Percentiles rank a stretch among this genome's conserved stretches.
phyloP scores from a whole-genome alignment of 1,140 invertebrate species.

The Bombus superbus region DNA sequence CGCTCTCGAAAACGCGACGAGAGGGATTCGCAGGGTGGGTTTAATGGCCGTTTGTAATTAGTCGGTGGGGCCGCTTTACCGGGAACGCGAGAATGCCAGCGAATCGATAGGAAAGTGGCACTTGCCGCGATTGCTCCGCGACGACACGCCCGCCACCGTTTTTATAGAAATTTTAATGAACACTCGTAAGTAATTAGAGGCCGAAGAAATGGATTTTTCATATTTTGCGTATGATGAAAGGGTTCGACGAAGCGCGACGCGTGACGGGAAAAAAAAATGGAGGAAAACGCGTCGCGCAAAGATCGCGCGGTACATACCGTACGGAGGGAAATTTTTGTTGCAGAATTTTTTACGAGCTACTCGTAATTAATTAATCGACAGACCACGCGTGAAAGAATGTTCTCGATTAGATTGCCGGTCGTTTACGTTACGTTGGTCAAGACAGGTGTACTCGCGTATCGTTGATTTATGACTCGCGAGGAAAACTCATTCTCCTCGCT shows the following conservation, averaged over 20 bases:
- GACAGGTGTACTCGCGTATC: too few species aligned
- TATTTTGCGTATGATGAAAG: too few species aligned
- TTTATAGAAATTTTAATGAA: constrained; percentile 25
- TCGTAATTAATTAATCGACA: constrained; percentile 26
- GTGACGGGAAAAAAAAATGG: not conserved
- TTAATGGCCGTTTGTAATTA: constrained; percentile 13
- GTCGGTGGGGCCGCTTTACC: not conserved
- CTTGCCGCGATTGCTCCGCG: not conserved
- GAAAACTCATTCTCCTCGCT: not conserved
- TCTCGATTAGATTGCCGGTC: too few species aligned
- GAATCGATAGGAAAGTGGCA: constrained; percentile 10
- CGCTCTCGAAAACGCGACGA: not conserved
- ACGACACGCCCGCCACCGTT: not conserved
- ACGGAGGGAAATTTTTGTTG: not conserved
- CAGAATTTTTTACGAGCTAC: not conserved
- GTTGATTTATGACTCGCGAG: not conserved
- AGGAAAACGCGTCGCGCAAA: too few species aligned
- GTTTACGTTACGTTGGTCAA: not conserved
- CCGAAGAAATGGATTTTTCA: constrained; percentile 3
- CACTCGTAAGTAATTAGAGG: constrained; percentile 13
- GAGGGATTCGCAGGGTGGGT: not conserved
- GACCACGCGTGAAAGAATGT: too few species aligned
- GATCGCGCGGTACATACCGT: not conserved
- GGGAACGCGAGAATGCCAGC: too few species aligned
- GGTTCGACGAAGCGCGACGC: not conserved